These are phyloP conservation scores for Reticulitermes speratus DNA, from an alignment of 1,140 invertebrate genomes.

Conservation along the genomic window DNA sequence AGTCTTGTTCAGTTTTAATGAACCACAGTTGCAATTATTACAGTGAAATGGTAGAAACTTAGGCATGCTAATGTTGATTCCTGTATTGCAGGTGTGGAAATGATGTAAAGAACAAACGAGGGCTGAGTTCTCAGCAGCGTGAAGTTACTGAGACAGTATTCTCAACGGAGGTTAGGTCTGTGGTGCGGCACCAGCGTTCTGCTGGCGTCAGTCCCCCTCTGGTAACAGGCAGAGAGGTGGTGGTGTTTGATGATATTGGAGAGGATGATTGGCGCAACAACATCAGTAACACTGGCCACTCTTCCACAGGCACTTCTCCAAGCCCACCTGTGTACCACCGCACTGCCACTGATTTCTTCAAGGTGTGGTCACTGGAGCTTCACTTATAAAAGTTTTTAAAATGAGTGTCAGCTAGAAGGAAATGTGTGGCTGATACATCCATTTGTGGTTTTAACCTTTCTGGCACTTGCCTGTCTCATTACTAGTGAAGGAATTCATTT, in stretches of 20 bases:
- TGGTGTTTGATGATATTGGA: conserved; percentile 81
- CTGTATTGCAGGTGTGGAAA: neutral
- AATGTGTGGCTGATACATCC: too few species aligned
- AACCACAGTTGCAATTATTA: too few species aligned
- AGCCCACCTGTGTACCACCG: conserved; percentile 34
- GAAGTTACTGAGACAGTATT: conserved; percentile 65
- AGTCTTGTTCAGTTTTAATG: too few species aligned
- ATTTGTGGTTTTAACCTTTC: too few species aligned
- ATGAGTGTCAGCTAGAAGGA: too few species aligned
- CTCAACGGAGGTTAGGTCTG: conserved; percentile 61
- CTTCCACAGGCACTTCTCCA: conserved; percentile 36
- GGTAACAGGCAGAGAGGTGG: conserved; percentile 70
- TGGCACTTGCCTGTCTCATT: too few species aligned
- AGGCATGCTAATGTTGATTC: neutral
- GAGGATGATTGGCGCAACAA: conserved; percentile 66
- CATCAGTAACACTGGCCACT: neutral
- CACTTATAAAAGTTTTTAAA: too few species aligned
- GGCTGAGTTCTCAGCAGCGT: conserved; percentile 42
- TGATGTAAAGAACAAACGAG: neutral
- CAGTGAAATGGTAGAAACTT: too few species aligned
- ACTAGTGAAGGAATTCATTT: too few species aligned
- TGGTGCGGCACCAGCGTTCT: conserved; percentile 44
- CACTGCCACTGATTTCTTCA: conserved; percentile 53
- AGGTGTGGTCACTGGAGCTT: conserved; percentile 42
- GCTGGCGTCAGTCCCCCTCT: conserved; percentile 32